phyloP scores from a whole-genome alignment of 2,797 vertebrate species.

The Periophthalmus magnuspinnatus region DNA sequence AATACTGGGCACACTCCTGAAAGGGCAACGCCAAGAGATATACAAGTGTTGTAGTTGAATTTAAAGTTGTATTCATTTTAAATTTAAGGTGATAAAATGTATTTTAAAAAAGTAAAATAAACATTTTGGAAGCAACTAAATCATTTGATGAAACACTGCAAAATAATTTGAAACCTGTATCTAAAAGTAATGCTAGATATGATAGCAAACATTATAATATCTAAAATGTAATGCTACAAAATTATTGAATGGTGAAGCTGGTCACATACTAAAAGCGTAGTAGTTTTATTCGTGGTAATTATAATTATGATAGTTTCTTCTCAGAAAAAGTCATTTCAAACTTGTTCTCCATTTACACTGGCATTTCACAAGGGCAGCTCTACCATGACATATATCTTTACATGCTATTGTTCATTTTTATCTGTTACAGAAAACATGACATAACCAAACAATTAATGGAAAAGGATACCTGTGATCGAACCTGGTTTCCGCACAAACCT shows the following conservation, averaged over 20 bases:
- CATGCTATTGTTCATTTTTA: neutral
- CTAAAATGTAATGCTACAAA: neutral
- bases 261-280: neutral
- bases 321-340: neutral
- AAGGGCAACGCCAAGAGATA: constrained; percentile 17
- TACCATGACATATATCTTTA: neutral
- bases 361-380: too few relatives aligned
- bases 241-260: neutral
- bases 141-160: neutral
- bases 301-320: neutral
- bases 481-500: too few relatives aligned
- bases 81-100: neutral
- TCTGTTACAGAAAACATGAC: constrained; percentile 25
- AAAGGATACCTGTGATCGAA: too few relatives aligned
- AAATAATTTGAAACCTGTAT: neutral
- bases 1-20: constrained; percentile 98
- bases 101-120: neutral
- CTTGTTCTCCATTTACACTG: too few relatives aligned
- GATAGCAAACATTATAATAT: too few relatives aligned
- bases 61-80: neutral
- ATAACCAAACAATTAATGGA: constrained; percentile 5
- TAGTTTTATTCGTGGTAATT: neutral
- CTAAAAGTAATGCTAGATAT: too few relatives aligned
- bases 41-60: neutral
- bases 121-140: neutral